Percentiles rank a stretch among this genome's conserved stretches.
These are phyloP conservation scores for Leptonema lineaticorne DNA, from an alignment of 1,140 invertebrate species.

Conservation along the genomic window DNA sequence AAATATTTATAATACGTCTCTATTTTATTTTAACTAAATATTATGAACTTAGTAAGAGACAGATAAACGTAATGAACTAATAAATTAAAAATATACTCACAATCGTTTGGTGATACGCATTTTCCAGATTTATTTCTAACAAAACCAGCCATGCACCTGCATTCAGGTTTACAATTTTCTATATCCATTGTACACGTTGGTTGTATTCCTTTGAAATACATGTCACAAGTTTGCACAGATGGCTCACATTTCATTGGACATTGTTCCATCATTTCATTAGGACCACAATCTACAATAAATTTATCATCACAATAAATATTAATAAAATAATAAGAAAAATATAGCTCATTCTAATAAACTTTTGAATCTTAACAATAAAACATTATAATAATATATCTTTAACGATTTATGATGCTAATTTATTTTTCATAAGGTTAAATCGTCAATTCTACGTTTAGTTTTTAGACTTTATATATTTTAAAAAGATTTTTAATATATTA, in stretches of 20 bases:
- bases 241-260: neutral
- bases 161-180: neutral
- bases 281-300: neutral
- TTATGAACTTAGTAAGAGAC: neutral
- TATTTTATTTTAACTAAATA: too few species aligned
- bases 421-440: neutral
- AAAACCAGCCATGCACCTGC: neutral
- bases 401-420: neutral
- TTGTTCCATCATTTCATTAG: slow-evolving; percentile 6
- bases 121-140: neutral
- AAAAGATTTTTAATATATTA: too few species aligned
- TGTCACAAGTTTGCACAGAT: neutral
- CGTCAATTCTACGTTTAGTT: too few species aligned
- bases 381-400: too few species aligned
- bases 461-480: too few species aligned
- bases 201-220: neutral
- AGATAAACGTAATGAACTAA: neutral
- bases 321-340: too few species aligned
- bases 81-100: neutral
- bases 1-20: too few species aligned
- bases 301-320: too few species aligned
- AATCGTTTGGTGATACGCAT: neutral
- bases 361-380: too few species aligned
- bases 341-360: too few species aligned
- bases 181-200: neutral